A percentile compares a stretch with the other conserved stretches of the same genome.
Conservation (phyloP, 1,140 invertebrate species). For the Armadillidium nasatum region DNA sequence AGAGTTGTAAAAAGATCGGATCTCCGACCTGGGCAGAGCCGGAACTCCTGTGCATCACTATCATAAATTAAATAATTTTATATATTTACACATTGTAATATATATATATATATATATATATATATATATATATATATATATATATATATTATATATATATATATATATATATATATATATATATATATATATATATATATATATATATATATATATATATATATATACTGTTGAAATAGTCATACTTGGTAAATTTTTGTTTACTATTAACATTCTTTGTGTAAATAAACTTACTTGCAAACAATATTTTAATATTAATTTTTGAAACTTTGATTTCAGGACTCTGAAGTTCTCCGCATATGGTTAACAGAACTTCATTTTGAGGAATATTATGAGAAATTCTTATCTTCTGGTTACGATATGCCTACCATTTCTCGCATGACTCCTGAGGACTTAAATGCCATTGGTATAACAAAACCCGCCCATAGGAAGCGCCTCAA, state of each 20-base stretch:
- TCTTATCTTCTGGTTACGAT: slow-evolving; percentile 93
- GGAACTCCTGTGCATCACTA: too few species aligned
- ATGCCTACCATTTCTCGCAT: slow-evolving; percentile 93
- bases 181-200: slow-evolving; percentile 29
- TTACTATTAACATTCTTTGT: too few species aligned
- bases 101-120: too few species aligned
- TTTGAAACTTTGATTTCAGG: slow-evolving; percentile 56
- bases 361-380: slow-evolving; percentile 93
- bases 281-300: neutral
- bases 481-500: slow-evolving; percentile 93
- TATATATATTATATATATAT: neutral
- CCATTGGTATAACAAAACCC: slow-evolving; percentile 92
- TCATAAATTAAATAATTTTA: too few species aligned
- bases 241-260: too few species aligned
- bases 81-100: too few species aligned
- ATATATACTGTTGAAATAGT: neutral
- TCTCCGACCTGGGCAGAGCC: too few species aligned
- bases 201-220: slow-evolving; percentile 25
- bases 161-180: slow-evolving; percentile 20
- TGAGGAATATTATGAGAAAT: slow-evolving; percentile 91
- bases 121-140: too few species aligned
- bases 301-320: neutral
- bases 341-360: slow-evolving; percentile 84
- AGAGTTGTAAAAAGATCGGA: too few species aligned
- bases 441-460: slow-evolving; percentile 85